Evolutionary conservation across 2,888 invertebrate genomes (phyloP).

Genomic region (Idaea straminata): DNA sequence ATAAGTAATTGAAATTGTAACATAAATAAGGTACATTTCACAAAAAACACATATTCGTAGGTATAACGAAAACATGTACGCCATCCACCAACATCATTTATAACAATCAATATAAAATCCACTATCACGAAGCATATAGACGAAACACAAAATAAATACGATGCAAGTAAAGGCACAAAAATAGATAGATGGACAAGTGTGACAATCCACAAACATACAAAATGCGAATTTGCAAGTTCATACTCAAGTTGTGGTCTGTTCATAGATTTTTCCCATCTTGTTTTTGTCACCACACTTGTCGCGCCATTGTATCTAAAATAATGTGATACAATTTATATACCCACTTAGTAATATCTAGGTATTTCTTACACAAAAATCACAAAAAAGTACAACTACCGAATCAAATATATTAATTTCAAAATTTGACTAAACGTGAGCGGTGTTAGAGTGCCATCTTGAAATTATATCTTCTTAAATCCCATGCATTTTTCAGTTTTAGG

Average conservation of each 20-base stretch:
- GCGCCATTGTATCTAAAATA: not conserved
- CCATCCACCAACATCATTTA: not conserved
- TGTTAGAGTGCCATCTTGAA: not conserved
- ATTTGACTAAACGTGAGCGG: not conserved
- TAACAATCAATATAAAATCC: not conserved
- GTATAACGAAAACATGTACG: not conserved
- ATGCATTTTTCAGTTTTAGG: not conserved
- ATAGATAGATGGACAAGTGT: not conserved
- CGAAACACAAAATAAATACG: not conserved
- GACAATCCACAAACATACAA: not conserved
- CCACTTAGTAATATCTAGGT: not conserved
- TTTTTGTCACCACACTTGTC: constrained; percentile 5
- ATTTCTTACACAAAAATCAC: not conserved
- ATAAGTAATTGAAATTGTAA: not conserved
- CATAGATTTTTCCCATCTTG: constrained; percentile 4
- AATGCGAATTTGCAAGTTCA: not conserved
- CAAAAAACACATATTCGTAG: not conserved
- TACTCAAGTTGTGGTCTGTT: not conserved
- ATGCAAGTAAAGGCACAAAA: not conserved
- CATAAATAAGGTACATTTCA: no score
- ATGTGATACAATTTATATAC: not conserved
- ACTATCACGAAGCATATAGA: not conserved
- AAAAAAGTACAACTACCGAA: not conserved
- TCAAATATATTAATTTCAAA: not conserved
- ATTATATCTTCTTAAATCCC: not conserved